Conservation (phyloP, 2,797 vertebrate genomes). For the Florisuga fusca region DNA sequence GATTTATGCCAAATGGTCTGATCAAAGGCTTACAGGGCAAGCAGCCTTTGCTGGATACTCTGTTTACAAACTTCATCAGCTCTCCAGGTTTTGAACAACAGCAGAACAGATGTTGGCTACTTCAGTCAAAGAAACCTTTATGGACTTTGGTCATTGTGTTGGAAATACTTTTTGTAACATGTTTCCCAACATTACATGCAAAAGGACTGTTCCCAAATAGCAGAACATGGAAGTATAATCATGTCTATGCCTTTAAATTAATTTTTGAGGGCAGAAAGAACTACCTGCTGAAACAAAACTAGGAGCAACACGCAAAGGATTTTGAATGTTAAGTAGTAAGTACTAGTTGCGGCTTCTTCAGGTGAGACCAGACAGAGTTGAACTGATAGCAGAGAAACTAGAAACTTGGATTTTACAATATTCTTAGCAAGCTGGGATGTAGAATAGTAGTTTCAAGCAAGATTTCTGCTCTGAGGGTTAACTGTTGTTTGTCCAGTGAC, state of each 20-base stretch:
- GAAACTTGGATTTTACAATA: neutral
- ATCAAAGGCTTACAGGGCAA: neutral
- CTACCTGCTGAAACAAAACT: neutral
- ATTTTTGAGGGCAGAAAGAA: neutral
- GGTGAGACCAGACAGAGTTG: neutral
- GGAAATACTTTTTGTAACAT: neutral
- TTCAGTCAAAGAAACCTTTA: neutral
- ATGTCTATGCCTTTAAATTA: neutral
- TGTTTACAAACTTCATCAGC: fast-evolving
- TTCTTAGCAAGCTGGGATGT: neutral
- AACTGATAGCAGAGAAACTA: neutral
- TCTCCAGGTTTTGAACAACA: neutral
- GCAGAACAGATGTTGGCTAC: neutral
- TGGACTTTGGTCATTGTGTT: neutral
- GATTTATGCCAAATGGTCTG: neutral
- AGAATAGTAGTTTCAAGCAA: neutral
- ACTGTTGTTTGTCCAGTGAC: neutral
- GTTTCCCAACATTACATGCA: neutral
- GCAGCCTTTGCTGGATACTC: neutral
- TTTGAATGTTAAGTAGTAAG: neutral
- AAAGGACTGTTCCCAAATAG: neutral
- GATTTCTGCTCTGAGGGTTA: neutral
- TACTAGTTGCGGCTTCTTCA: neutral
- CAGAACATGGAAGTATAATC: neutral
- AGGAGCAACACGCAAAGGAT: neutral